A percentile compares a stretch with the other conserved stretches of the same genome.
Conservation (phyloP, 1,140 invertebrate genomes). For the Drosophila rhopaloa region DNA sequence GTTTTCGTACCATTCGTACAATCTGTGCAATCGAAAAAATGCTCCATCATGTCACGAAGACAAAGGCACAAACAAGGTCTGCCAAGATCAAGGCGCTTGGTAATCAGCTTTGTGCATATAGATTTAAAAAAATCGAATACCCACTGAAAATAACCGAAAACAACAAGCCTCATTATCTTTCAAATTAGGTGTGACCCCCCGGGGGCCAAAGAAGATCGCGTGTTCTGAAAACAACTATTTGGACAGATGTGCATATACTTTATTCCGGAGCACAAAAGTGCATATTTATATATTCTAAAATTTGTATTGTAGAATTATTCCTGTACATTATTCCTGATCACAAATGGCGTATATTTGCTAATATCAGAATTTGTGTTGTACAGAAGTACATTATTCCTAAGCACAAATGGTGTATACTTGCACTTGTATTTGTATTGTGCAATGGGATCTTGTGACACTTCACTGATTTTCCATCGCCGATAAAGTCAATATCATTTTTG, state of each 20-base stretch:
- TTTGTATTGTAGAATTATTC: too few species aligned
- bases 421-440: neutral
- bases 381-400: slow-evolving; percentile 18
- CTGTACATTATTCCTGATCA: too few species aligned
- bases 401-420: neutral
- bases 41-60: slow-evolving; percentile 55
- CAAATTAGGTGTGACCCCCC: slow-evolving; percentile 60
- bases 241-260: slow-evolving; percentile 30
- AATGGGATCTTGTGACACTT: neutral
- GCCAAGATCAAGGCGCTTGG: slow-evolving; percentile 69
- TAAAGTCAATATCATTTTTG: neutral
- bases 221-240: slow-evolving; percentile 28
- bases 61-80: slow-evolving; percentile 70
- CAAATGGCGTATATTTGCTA: too few species aligned
- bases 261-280: slow-evolving; percentile 3
- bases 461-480: neutral
- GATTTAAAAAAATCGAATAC: slow-evolving; percentile 44
- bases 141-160: slow-evolving; percentile 55
- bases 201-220: slow-evolving; percentile 21
- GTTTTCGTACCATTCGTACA: slow-evolving; percentile 17
- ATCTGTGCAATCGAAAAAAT: slow-evolving; percentile 25
- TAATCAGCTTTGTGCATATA: slow-evolving; percentile 69
- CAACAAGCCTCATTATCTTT: slow-evolving; percentile 66
- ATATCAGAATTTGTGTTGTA: neutral
- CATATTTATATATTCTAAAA: too few species aligned